These are phyloP conservation scores for Erythrolamprus reginae DNA, from an alignment of 2,113 vertebrate species.

Conservation along the genomic window DNA sequence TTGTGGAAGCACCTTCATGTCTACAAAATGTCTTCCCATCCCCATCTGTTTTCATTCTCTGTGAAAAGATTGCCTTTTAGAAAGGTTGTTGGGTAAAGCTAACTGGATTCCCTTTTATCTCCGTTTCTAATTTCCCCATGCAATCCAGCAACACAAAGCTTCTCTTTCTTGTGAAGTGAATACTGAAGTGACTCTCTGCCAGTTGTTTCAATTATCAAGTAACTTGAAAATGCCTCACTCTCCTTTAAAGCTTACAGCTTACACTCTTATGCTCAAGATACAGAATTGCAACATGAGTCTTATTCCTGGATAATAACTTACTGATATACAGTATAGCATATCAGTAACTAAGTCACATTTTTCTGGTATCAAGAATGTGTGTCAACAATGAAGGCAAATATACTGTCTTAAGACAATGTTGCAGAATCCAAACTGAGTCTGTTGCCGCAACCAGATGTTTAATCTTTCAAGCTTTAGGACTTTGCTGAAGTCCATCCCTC, in stretches of 20 bases:
- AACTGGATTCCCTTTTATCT: background rate
- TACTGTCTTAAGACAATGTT: background rate
- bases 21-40: background rate
- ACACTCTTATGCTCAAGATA: background rate
- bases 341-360: background rate
- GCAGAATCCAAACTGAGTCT: background rate
- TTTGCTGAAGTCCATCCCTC: no score
- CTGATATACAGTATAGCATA: background rate
- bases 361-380: background rate
- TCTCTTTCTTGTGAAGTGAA: background rate
- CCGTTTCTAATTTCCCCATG: background rate
- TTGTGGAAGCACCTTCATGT: background rate
- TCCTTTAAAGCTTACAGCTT: background rate
- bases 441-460: no score
- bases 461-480: no score
- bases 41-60: background rate
- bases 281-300: background rate
- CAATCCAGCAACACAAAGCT: background rate
- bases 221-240: background rate
- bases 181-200: background rate
- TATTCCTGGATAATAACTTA: background rate
- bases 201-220: background rate
- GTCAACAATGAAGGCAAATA: background rate
- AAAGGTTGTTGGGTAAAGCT: background rate
- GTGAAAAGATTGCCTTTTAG: background rate